Evolutionary conservation across 2,113 vertebrate genomes (phyloP), one percentile per base, ranked within the genome.

Genomic region (Dendrocopos noguchii): DNA sequence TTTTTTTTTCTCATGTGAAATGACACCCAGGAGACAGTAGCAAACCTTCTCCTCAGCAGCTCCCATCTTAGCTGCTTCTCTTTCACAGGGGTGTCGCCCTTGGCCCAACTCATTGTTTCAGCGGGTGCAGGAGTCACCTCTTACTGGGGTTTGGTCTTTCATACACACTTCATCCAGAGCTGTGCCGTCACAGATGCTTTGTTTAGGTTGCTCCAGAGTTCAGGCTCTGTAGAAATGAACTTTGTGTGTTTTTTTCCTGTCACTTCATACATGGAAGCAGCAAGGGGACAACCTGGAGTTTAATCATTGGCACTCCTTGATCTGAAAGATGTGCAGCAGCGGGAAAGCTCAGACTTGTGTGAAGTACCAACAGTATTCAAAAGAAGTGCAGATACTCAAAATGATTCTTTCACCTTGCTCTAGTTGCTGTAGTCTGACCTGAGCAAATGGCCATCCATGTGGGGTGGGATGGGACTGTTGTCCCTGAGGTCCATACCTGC

Each of bases 381-480:
- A 55, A 10, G 16, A 59, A 55, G 11, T 70, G 44, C 17, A 65
- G 44, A 12, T 60, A 42, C 5, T 8, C 50, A 9, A 20, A 52
- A 57, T 42, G 5, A 17, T 56, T 80, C 5, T 57, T 61, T 80
- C 39, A 24, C 3, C 16, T 36, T 56, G 22, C 59, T 71, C 19
- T 36, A 20, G 33, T 33, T 56, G 17, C 15, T 64, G 33, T 8
- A 59, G 5, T 31, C 68, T 27, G 19, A 14, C 46, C 33, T 25
- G 6, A 31, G 42, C 60, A 64, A 15, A 6, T 29, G 44, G 33
- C 8, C 53, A 39, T 1, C 46, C n/a, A 8, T 2, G 1, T 2
- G 15, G 65, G 42, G 17, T 33, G 20, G 46, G 33, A 10, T 47
- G 47, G 34, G 72, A 22, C 24, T 74, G 25, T 60, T 42, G 11